phyloP scores from a whole-genome alignment of 2,113 vertebrate species.

The cat (Felis catus) region DNA sequence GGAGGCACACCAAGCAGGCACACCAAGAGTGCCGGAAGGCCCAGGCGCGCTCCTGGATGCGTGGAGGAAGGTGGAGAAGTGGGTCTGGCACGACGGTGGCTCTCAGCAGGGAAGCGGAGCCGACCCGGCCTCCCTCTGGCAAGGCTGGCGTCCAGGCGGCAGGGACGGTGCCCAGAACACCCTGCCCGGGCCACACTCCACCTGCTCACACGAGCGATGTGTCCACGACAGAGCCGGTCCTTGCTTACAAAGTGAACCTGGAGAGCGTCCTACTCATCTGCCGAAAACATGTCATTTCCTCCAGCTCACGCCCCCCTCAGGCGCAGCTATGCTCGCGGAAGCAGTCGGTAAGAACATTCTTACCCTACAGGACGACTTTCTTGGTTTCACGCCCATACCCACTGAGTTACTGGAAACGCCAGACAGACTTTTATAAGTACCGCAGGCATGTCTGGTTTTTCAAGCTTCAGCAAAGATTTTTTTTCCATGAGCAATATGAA shows the following conservation, averaged over 20 bases:
- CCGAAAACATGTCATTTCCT: background rate
- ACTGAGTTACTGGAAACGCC: constrained; percentile 12
- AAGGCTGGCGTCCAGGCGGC: background rate
- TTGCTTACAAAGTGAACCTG: background rate
- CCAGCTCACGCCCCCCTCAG: background rate
- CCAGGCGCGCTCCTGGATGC: fast-evolving
- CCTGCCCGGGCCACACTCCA: fast-evolving
- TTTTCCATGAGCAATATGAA: constrained; percentile 56
- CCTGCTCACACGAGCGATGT: fast-evolving
- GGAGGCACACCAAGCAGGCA: background rate
- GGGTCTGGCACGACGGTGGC: background rate
- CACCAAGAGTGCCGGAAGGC: background rate
- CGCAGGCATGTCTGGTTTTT: constrained; percentile 75
- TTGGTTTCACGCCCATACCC: background rate
- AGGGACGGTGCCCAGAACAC: background rate
- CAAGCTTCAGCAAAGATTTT: background rate
- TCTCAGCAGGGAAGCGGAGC: background rate
- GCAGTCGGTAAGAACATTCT: background rate
- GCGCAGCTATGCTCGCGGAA: background rate
- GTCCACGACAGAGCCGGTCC: background rate
- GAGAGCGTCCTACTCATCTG: fast-evolving
- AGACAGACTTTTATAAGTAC: constrained; percentile 27
- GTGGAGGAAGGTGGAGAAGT: background rate
- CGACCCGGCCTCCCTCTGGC: fast-evolving
- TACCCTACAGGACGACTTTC: background rate